Percentiles rank a stretch among this genome's conserved stretches.
These are phyloP conservation scores for Penaeus vannamei DNA, from an alignment of 1,140 invertebrate genomes.

Conservation along the genomic window DNA sequence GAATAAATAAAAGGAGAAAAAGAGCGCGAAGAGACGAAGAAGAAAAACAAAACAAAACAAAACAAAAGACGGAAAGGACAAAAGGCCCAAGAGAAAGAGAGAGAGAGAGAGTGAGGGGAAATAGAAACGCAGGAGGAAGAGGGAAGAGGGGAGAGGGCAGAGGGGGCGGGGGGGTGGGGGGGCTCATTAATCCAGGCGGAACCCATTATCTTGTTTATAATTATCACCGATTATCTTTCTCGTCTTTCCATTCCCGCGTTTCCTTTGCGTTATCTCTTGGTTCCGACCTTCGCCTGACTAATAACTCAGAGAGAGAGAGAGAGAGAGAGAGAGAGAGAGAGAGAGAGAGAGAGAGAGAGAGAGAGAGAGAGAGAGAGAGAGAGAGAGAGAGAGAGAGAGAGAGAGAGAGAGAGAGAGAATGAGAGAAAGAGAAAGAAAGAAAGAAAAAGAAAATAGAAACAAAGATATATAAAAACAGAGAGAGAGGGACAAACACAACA, in stretches of 20 bases:
- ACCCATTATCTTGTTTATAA: too few species aligned
- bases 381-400: neutral
- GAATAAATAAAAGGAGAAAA: neutral
- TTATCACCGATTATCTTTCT: too few species aligned
- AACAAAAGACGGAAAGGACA: neutral
- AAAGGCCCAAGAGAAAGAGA: neutral
- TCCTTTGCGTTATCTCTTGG: too few species aligned
- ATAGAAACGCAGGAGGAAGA: neutral
- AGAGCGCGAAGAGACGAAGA: too few species aligned
- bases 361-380: neutral
- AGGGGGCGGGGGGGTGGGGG: too few species aligned
- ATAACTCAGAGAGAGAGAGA: neutral
- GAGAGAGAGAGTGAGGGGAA: slow-evolving; percentile 17
- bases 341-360: slow-evolving; percentile 34
- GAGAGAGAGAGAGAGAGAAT: slow-evolving; percentile 4
- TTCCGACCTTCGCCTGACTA: too few species aligned
- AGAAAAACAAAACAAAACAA: neutral
- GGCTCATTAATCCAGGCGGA: too few species aligned
- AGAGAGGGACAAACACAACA: neutral
- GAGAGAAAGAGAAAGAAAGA: neutral
- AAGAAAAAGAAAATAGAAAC: neutral
- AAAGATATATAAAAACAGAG: neutral
- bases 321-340: neutral
- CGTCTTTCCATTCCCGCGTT: too few species aligned
- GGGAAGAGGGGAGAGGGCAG: neutral